Conservation (phyloP, 2,113 vertebrate genomes). For the Psammodynastes pulverulentus region DNA sequence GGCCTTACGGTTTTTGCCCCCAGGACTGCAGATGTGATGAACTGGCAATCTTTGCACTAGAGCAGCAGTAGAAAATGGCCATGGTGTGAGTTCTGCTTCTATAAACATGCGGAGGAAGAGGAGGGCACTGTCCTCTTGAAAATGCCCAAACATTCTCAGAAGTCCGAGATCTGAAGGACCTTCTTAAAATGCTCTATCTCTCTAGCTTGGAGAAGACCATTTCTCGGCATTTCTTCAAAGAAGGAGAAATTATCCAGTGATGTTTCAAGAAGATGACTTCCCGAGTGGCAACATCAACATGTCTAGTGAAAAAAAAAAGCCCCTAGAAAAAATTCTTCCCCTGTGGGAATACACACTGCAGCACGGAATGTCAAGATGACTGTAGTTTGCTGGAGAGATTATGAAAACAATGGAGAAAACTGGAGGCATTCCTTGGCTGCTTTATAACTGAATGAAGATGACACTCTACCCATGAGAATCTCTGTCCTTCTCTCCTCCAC, state of each 20-base stretch:
- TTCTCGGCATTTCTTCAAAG: neutral
- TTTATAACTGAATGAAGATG: neutral
- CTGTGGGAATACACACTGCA: neutral
- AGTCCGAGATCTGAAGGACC: neutral
- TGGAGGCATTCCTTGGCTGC: neutral
- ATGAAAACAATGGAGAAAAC: neutral
- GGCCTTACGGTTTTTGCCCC: constrained; percentile 54
- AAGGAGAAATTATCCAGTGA: neutral
- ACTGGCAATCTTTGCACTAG: constrained; percentile 15
- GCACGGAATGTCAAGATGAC: neutral
- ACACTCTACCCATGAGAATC: neutral
- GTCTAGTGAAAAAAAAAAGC: neutral
- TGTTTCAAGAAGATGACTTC: neutral
- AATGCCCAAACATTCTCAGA: neutral
- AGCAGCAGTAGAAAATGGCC: neutral
- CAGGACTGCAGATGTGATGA: constrained; percentile 36
- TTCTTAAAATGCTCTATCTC: neutral
- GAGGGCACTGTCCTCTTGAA: neutral
- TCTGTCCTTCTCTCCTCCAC: neutral
- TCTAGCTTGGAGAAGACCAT: neutral
- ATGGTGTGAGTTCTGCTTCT: neutral
- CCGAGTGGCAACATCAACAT: neutral
- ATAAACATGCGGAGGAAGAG: neutral
- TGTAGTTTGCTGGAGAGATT: neutral
- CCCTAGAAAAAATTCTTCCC: neutral